Evolutionary conservation across 2,113 vertebrate species (phyloP).

Genomic region (Turnix velox): DNA sequence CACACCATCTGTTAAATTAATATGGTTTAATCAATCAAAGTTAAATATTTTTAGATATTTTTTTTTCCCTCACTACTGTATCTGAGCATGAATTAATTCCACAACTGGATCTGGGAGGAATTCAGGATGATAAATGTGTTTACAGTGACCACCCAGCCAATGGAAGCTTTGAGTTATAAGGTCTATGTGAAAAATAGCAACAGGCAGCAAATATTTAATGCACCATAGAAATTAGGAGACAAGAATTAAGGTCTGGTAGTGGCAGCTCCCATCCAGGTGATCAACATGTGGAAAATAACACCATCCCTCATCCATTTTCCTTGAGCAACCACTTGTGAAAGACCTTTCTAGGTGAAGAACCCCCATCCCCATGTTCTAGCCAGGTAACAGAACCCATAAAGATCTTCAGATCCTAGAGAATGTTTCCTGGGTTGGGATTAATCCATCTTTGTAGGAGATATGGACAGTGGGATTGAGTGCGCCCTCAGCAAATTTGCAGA

Average conservation of each 20-base stretch:
- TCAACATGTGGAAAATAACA: background rate
- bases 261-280: background rate
- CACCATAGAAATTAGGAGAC: background rate
- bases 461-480: too few species aligned
- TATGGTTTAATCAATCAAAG: constrained; percentile 61
- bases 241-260: background rate
- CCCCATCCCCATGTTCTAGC: accelerated
- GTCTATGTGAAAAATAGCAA: background rate
- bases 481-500: too few species aligned
- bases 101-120: background rate
- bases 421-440: background rate
- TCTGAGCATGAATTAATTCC: background rate
- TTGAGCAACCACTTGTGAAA: background rate
- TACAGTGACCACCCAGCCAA: constrained; percentile 29
- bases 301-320: accelerated
- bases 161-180: background rate
- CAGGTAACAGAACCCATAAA: accelerated
- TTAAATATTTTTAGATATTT: constrained; percentile 15
- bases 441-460: too few species aligned
- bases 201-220: background rate
- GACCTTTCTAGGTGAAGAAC: accelerated
- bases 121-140: constrained; percentile 61
- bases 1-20: constrained; percentile 61
- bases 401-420: background rate
- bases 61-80: background rate